Percentiles rank a stretch among this genome's conserved stretches.
These are phyloP conservation scores for Furcifer pardalis DNA, from an alignment of 2,797 vertebrate genomes.

Conservation along the genomic window DNA sequence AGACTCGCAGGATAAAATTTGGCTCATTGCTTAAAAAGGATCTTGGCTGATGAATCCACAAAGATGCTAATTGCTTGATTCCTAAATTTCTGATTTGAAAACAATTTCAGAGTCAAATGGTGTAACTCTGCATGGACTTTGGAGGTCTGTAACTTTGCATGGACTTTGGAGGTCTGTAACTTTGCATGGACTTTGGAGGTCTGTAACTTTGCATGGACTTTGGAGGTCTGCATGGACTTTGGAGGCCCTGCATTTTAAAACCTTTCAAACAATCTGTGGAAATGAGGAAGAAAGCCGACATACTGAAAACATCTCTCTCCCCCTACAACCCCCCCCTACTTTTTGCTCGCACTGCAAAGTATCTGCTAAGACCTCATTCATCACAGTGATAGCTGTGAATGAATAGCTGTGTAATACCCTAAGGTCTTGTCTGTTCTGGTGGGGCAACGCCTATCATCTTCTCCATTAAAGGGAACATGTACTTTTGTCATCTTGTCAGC, in stretches of 20 bases:
- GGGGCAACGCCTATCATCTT: conserved; percentile 58
- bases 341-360: conserved; percentile 70
- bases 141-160: conserved; percentile 64
- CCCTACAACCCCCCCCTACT: conserved; percentile 12
- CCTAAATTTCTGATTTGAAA: conserved; percentile 42
- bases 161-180: conserved; percentile 73
- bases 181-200: too few relatives aligned
- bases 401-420: conserved; percentile 67
- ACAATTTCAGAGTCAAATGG: conserved; percentile 48
- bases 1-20: neutral
- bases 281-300: conserved; percentile 54
- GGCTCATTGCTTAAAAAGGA: neutral
- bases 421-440: conserved; percentile 62
- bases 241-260: conserved; percentile 69
- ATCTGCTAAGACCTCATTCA: conserved; percentile 79
- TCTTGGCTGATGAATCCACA: neutral
- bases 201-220: too few relatives aligned
- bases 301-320: conserved; percentile 64
- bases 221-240: too few relatives aligned
- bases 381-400: conserved; percentile 73
- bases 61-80: neutral
- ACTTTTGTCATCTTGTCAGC: conserved; percentile 78
- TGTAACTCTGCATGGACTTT: conserved; percentile 52
- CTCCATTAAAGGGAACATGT: conserved; percentile 64
- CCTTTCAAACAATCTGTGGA: conserved; percentile 53